Evolutionary conservation across 2,113 vertebrate genomes (phyloP).

Genomic region (Sorex fumeus): DNA sequence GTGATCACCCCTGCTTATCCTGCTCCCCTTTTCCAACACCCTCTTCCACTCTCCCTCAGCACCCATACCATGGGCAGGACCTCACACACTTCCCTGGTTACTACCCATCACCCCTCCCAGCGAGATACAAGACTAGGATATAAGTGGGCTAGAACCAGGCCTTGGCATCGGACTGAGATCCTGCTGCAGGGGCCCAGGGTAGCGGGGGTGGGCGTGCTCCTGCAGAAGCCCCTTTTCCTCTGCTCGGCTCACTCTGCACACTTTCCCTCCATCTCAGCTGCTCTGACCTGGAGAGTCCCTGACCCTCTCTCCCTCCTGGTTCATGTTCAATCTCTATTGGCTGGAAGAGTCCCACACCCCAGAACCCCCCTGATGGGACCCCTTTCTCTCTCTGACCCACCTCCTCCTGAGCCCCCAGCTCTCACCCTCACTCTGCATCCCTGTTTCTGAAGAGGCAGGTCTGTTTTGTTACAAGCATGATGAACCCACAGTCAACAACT

Average conservation of each 20-base stretch:
- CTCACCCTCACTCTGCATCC: not conserved
- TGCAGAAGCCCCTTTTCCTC: not conserved
- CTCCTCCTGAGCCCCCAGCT: not conserved
- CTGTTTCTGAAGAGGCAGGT: constrained; percentile 46
- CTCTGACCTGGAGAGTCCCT: not conserved
- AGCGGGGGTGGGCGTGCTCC: too few relatives aligned
- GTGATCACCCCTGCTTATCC: too few relatives aligned
- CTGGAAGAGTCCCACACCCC: not conserved
- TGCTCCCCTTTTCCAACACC: not conserved
- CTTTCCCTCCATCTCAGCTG: not conserved
- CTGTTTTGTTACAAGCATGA: constrained; percentile 73
- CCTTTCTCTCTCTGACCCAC: not conserved
- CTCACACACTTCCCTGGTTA: not conserved
- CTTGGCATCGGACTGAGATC: too few relatives aligned
- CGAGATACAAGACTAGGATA: too few relatives aligned
- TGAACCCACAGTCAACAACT: constrained; percentile 73
- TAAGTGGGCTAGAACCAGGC: too few relatives aligned
- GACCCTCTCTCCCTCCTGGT: not conserved
- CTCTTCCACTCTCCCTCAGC: not conserved
- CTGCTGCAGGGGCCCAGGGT: too few relatives aligned
- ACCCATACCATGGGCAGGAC: not conserved
- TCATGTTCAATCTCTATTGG: not conserved
- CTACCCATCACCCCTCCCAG: not conserved
- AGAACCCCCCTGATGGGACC: not conserved
- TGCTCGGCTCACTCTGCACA: not conserved